Evolutionary conservation across 1,140 invertebrate species (phyloP).

Genomic region (Mycetomoellerius zeteki): DNA sequence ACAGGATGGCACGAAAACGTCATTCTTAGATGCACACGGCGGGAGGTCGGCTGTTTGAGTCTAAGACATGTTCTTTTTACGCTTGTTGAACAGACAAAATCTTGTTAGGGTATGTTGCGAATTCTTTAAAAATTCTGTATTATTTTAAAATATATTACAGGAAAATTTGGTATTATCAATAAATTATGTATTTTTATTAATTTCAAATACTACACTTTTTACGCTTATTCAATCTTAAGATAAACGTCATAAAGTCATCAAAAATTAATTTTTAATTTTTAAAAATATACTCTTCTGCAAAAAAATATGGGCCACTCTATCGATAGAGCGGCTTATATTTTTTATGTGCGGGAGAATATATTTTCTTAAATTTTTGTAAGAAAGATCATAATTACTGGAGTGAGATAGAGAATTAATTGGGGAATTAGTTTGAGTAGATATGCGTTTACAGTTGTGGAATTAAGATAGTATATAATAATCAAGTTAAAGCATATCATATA

Average conservation of each 20-base stretch:
- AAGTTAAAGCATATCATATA: constrained; percentile 13
- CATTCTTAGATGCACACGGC: constrained; percentile 4
- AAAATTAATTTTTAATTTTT: constrained; percentile 1
- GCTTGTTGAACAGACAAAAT: background rate
- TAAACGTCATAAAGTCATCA: background rate
- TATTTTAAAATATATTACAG: background rate
- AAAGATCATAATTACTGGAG: background rate
- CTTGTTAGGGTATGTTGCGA: background rate
- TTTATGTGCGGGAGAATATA: too few relatives aligned
- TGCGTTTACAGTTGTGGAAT: background rate
- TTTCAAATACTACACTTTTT: background rate
- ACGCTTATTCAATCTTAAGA: background rate
- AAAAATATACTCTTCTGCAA: too few relatives aligned
- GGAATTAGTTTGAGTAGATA: background rate
- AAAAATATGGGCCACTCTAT: too few relatives aligned
- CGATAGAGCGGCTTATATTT: too few relatives aligned
- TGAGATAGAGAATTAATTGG: background rate
- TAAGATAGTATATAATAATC: background rate
- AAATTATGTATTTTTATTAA: background rate
- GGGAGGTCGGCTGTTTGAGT: background rate
- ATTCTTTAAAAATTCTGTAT: background rate
- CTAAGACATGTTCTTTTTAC: background rate
- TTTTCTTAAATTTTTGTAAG: background rate
- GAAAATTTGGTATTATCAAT: background rate
- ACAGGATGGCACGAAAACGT: constrained; percentile 25